Percentiles rank a stretch among this genome's conserved stretches.
These are phyloP conservation scores for Teinopalpus imperialis DNA, from an alignment of 2,888 invertebrate species.

Conservation along the genomic window DNA sequence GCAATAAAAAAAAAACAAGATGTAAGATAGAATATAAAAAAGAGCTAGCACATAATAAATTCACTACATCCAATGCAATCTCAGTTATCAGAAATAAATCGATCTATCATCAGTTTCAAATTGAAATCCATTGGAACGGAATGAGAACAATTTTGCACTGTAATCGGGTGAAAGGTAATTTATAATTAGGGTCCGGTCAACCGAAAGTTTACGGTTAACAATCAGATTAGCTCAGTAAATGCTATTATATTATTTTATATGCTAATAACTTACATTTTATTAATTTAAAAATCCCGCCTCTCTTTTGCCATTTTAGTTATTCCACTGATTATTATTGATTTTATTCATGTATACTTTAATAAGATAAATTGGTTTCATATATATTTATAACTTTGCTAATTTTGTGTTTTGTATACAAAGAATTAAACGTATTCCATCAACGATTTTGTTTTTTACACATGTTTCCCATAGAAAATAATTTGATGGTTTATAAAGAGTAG, in stretches of 20 bases:
- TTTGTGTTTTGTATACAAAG: no score
- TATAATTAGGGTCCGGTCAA: slow-evolving; percentile 35
- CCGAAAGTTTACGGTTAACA: slow-evolving; percentile 21
- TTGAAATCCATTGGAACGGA: slow-evolving; percentile 30
- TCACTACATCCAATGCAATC: slow-evolving; percentile 1
- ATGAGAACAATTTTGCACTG: slow-evolving; percentile 37
- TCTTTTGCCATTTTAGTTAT: no score
- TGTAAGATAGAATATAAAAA: no score
- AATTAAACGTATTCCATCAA: no score
- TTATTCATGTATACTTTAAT: no score
- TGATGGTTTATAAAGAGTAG: no score
- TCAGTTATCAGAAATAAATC: slow-evolving; percentile 11
- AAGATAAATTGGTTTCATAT: no score
- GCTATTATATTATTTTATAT: slow-evolving; percentile 15
- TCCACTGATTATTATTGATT: no score
- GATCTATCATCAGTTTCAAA: slow-evolving; percentile 19
- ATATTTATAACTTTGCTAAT: no score
- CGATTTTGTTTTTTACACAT: no score
- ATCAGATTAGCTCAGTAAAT: slow-evolving; percentile 15
- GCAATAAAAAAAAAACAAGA: no score
- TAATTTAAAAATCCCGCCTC: background rate
- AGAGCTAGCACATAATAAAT: background rate
- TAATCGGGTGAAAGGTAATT: slow-evolving; percentile 41
- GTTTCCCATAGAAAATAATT: no score
- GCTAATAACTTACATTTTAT: slow-evolving; percentile 8